Base-by-base conservation (phyloP, 2,113 vertebrate species). In the Podarcis cretensis region DNA sequence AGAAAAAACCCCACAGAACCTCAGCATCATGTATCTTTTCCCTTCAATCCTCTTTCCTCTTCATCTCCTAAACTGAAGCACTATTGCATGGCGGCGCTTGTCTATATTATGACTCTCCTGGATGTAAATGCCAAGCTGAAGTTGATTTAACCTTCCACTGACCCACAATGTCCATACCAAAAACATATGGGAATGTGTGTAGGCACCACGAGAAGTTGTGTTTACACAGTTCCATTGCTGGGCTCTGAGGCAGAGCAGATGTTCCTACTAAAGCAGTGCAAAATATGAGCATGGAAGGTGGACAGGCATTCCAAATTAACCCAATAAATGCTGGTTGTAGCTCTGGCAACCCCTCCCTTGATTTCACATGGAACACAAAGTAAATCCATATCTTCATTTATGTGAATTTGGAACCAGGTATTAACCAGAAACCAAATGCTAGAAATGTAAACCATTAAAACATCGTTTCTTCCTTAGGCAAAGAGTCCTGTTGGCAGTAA, bases 61-160 rank as follows among this genome's bases (percentile, higher is more conserved):
- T 12, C 68, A 74, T 84, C 73, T 85, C 21, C 83, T 63, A 35
- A 63, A 63, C 23, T 18, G 54, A 75, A 75, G 71, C 54, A 35
- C 10, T 27, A 59, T 63, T 85, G 16, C 20, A 27, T 27, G 21
- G 35, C 16, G 12, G 35, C 10, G 5, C 37, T 43, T 78, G 83
- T 66, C 63, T 78, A 32, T 48, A 78, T 66, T 25, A 78, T 68
- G 30, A 78, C 59, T 48, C 66, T 48, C n/a, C 30, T 48, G 25
- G 27, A 68, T 30, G 12, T 48, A 65, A 78, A n/a, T 78, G 30
- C 75, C 40, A 68, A 86, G 65, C 9, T 68, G 75, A 78, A 78
- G 75, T 78, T 86, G 75, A 78, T 77, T 78, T 86, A 86, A 86
- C 37, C 63, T 48, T 37, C 37, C 77, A 43, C 59, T 78, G 85